Evolutionary conservation across 2,113 vertebrate genomes (phyloP).

Genomic region (Epinephelus moara): DNA sequence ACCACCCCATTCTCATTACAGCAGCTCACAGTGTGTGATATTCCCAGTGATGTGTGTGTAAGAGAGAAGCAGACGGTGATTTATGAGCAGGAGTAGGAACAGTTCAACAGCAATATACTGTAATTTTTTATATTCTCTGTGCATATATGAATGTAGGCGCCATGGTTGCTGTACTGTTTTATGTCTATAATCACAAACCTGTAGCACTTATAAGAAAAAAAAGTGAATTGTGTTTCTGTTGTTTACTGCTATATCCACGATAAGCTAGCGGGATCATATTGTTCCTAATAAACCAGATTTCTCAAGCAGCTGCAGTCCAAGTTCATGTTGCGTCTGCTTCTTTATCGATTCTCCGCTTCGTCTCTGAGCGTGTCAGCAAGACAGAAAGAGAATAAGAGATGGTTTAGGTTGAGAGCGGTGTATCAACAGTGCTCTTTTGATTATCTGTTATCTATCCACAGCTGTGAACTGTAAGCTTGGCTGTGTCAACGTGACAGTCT

Average conservation of each 20-base stretch:
- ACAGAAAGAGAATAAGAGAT: conserved; percentile 47
- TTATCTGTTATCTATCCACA: conserved; percentile 44
- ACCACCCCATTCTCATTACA: conserved; percentile 34
- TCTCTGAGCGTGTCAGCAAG: conserved; percentile 14
- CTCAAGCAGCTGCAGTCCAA: conserved; percentile 60
- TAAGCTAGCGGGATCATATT: conserved; percentile 82
- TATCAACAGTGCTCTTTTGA: conserved; percentile 36
- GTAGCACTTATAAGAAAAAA: conserved; percentile 81
- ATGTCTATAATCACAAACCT: conserved; percentile 80
- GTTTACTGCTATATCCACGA: conserved; percentile 84
- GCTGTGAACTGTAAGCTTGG: conserved; percentile 13
- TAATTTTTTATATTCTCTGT: conserved; percentile 75
- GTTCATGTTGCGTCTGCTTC: conserved; percentile 43
- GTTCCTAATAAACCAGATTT: conserved; percentile 84
- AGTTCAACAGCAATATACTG: conserved; percentile 80
- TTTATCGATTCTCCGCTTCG: conserved; percentile 43
- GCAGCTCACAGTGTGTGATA: conserved; percentile 46
- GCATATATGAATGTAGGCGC: conserved; percentile 84
- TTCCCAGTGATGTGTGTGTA: conserved; percentile 29
- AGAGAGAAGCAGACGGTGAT: conserved; percentile 35
- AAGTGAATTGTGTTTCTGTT: conserved; percentile 80
- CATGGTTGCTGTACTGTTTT: conserved; percentile 80
- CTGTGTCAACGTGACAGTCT: conserved; percentile 51
- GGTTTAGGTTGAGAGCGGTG: conserved; percentile 29
- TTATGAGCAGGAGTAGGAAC: conserved; percentile 54